Conservation (phyloP, 2,113 vertebrate species). For the Sylvia atricapilla region DNA sequence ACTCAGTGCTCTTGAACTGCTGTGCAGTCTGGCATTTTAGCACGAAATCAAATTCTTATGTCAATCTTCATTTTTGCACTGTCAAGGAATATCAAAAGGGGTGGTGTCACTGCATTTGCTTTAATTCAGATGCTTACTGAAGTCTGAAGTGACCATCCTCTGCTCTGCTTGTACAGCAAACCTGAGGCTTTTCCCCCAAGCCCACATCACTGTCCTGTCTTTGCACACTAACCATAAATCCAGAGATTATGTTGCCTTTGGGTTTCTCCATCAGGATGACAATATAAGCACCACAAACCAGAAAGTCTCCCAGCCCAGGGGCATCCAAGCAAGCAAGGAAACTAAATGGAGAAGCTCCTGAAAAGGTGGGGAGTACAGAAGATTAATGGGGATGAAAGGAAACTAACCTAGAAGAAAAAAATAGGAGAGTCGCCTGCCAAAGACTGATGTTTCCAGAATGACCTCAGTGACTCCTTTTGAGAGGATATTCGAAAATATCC, state of each 20-base stretch:
- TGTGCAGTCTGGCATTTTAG: background rate
- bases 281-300: background rate
- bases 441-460: background rate
- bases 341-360: background rate
- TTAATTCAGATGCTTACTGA: slow-evolving; percentile 8
- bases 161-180: background rate
- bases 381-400: background rate
- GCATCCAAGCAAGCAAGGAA: background rate
- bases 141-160: background rate
- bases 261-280: slow-evolving; percentile 1
- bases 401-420: background rate
- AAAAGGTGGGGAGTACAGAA: background rate
- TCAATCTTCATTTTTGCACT: background rate
- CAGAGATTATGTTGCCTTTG: background rate
- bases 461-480: background rate
- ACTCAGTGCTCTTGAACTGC: background rate
- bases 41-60: background rate
- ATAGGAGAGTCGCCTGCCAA: background rate
- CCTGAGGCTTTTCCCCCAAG: background rate
- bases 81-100: background rate
- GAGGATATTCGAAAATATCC: background rate
- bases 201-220: background rate
- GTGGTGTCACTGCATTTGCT: background rate
- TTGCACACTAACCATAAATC: background rate
- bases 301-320: background rate